phyloP scores from a whole-genome alignment of 2,888 invertebrate genomes.

The Panopea generosa region DNA sequence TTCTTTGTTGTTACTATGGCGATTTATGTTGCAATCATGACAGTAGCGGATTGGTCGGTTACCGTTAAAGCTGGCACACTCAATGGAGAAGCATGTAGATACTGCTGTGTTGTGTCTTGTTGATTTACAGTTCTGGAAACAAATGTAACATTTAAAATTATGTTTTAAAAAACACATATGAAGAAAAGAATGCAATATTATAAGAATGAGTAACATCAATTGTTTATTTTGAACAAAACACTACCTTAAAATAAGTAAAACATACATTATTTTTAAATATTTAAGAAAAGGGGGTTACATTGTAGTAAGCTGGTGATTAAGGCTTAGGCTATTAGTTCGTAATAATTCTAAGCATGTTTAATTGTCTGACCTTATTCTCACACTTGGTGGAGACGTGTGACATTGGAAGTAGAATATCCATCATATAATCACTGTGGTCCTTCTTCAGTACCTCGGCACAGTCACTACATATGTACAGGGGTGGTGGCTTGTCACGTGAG shows the following conservation, averaged over 20 bases:
- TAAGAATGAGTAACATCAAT: no score
- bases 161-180: no score
- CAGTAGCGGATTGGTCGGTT: conserved; percentile 95
- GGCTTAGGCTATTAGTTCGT: no score
- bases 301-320: no score
- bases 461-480: conserved; percentile 97
- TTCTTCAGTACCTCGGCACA: conserved; percentile 89
- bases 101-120: conserved; percentile 96
- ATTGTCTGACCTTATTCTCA: conserved; percentile 95
- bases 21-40: conserved; percentile 80
- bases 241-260: no score
- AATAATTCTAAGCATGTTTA: no score
- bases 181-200: no score
- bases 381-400: conserved; percentile 97
- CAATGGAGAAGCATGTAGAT: conserved; percentile 98
- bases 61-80: conserved; percentile 98
- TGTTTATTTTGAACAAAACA: no score
- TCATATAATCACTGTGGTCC: conserved; percentile 88
- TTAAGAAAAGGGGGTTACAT: no score
- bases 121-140: conserved; percentile 94
- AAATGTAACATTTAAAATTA: no score
- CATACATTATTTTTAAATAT: no score
- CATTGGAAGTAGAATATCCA: conserved; percentile 91
- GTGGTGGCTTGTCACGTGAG: conserved; percentile 91
- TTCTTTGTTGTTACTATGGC: conserved; percentile 75